Base-by-base conservation (phyloP, 1,140 invertebrate genomes). In the Drosophila arawakana region DNA sequence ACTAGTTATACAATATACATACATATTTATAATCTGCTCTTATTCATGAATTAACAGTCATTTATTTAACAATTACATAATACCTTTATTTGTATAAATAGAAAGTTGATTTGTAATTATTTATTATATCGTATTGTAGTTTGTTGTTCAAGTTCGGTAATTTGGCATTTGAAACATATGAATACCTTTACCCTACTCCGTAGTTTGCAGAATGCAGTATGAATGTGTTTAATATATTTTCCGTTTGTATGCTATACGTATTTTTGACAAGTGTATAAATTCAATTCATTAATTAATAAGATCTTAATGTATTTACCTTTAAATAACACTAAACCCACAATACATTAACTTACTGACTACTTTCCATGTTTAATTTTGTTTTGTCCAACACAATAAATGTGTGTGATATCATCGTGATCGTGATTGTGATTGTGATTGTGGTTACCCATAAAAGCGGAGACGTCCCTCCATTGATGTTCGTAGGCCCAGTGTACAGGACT, bases 391-490 rank as follows among this genome's bases (percentile, higher is more conserved):
- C 46, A 21, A 9, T 54, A 21, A 34, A 47, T 46, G 25, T 81
- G n/a, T 80, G 44, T 83, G 34, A 30, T 6, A 2, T 30, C 25
- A 30, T 34, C 11, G 21, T 52, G 30, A 54, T 30, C 18, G 43
- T 52, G 43, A 41, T 57, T 50, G 43, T 52, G 43, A 41, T 57
- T 50, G 43, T 52, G 43, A 41, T 57, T 50, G 15, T 39, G 15
- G 44, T 67, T 65, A 66, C 35, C 41, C 50, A 66, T 57, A 68
- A 90, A 93, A 97, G 97, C 94, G 96, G 89, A 95, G 97, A 92
- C 95, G 97, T 92, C 96, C 97, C 79, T 97, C 97, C 77, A 94
- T 96, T 70, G 97, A 98, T 93, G 94, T 96, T 8, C 95, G 97
- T 90, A 94, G 97, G 82, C 96, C 96, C 59, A 98, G 97, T 91